Percentiles rank a stretch among this genome's conserved stretches.
These are phyloP conservation scores for Sebastiscus tertius DNA, from an alignment of 2,797 vertebrate genomes.

Conservation along the genomic window DNA sequence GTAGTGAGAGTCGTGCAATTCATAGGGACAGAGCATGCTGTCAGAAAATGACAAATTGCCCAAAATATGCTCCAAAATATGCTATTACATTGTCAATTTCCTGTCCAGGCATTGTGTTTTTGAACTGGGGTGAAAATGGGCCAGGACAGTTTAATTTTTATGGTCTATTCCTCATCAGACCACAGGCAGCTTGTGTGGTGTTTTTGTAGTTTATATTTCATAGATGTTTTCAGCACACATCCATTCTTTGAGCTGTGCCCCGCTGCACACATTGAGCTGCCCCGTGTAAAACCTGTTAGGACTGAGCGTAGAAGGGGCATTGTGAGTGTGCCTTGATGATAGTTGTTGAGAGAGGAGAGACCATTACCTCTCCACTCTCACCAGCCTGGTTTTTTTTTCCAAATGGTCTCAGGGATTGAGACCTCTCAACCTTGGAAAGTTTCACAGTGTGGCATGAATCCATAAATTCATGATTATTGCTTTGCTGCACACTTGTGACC, in stretches of 20 bases:
- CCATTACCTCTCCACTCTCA: slow-evolving; percentile 35
- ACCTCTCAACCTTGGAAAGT: slow-evolving; percentile 27
- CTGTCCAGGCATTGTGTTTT: slow-evolving; percentile 37
- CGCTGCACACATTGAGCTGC: slow-evolving; percentile 20
- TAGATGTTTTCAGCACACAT: slow-evolving; percentile 23
- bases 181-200: slow-evolving; percentile 4
- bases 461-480: not conserved
- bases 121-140: slow-evolving; percentile 26
- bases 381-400: not conserved
- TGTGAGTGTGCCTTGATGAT: slow-evolving; percentile 39
- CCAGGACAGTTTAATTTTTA: slow-evolving; percentile 32
- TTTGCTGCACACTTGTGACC: not conserved
- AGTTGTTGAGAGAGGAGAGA: slow-evolving; percentile 37
- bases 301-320: slow-evolving; percentile 3
- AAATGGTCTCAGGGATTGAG: slow-evolving; percentile 6
- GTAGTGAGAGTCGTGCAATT: slow-evolving; percentile 37
- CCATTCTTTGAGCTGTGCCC: slow-evolving; percentile 3
- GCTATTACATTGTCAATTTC: slow-evolving; percentile 63
- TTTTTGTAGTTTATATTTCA: slow-evolving; percentile 13
- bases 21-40: slow-evolving; percentile 34
- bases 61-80: slow-evolving; percentile 53
- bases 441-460: slow-evolving; percentile 11
- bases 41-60: slow-evolving; percentile 58
- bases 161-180: slow-evolving; percentile 25
- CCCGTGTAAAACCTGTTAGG: slow-evolving; percentile 27